Evolutionary conservation across 2,888 invertebrate species (phyloP), one percentile per base, ranked within the genome.

Genomic region (Xylota segnis): DNA sequence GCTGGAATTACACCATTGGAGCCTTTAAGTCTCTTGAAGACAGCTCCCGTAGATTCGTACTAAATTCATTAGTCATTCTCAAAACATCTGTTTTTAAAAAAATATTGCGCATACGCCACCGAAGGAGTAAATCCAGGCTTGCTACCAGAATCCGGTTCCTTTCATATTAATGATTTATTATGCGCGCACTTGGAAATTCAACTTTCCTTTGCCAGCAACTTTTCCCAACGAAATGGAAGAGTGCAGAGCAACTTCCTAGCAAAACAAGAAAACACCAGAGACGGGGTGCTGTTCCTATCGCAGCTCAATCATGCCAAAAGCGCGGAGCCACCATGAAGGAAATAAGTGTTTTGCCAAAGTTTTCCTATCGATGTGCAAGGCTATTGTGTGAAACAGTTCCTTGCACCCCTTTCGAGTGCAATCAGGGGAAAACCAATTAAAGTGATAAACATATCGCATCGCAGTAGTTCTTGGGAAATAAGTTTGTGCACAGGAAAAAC

Each of bases 141-240:
- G 10, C 18, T 43, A 12, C 50, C 32, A 34, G 32, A 71, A 59
- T 65, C 76, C 65, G 40, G 50, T 45, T 43, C 43, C 58, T 27
- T 65, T 71, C 76, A 47, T 71, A 65, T 23, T 63, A 43, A 65
- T 76, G 82, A 83, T 83, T 83, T 71, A 83, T 83, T 43, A 76
- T 45, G 29, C 23, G 29, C 23, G 50, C 58, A 58, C 27, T 23
- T 40, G 43, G 34, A 59, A 76, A 76, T 70, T 71, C 65, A 58
- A 16, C 50, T 65, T 66, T 79, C 47, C 70, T 71, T 58, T 10
- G 63, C 29, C 16, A 34, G 37, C 47, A 79, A 65, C 61, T 61
- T 47, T 75, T 14, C 68, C 32, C 10, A 12, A 34, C 47, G 63
- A 56, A 70, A 47, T 43, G 10, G 34, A n/a, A n/a, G 6, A 56